Evolutionary conservation across 2,888 invertebrate genomes (phyloP).

Genomic region (Tigriopus californicus): DNA sequence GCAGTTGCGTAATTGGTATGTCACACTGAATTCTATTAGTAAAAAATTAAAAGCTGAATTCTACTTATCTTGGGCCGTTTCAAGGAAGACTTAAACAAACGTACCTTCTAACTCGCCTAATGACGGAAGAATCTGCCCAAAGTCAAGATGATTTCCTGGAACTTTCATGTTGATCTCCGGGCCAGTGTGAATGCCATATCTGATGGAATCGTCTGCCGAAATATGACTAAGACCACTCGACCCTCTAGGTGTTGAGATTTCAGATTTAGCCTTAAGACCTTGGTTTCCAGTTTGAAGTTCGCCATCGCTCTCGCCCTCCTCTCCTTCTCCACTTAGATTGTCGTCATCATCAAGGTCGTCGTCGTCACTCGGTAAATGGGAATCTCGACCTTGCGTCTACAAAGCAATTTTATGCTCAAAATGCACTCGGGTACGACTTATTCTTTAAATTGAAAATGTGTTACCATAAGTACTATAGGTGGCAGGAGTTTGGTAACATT

Average conservation of each 20-base stretch:
- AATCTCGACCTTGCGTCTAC: too few relatives aligned
- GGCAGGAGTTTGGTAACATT: not conserved
- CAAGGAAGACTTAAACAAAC: not conserved
- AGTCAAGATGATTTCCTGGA: constrained; percentile 5
- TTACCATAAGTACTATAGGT: not conserved
- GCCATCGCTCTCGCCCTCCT: too few relatives aligned
- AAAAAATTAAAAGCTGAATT: too few relatives aligned
- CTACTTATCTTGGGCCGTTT: not conserved
- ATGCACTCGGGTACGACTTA: not conserved
- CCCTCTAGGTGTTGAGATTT: too few relatives aligned
- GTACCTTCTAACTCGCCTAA: not conserved
- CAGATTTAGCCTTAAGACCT: too few relatives aligned
- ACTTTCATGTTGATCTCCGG: constrained; percentile 3
- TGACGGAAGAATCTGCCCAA: not conserved
- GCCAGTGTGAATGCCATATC: too few relatives aligned
- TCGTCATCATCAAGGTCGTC: not conserved
- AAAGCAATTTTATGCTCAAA: too few relatives aligned
- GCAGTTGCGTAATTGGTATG: not conserved
- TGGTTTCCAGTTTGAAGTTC: too few relatives aligned
- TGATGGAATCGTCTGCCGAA: too few relatives aligned
- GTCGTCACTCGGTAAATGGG: not conserved
- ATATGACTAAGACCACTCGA: too few relatives aligned
- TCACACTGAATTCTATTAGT: too few relatives aligned
- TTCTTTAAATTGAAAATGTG: not conserved
- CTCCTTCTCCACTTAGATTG: too few relatives aligned